Conservation (phyloP, 2,113 vertebrate species). For the Epinephelus fuscoguttatus region DNA sequence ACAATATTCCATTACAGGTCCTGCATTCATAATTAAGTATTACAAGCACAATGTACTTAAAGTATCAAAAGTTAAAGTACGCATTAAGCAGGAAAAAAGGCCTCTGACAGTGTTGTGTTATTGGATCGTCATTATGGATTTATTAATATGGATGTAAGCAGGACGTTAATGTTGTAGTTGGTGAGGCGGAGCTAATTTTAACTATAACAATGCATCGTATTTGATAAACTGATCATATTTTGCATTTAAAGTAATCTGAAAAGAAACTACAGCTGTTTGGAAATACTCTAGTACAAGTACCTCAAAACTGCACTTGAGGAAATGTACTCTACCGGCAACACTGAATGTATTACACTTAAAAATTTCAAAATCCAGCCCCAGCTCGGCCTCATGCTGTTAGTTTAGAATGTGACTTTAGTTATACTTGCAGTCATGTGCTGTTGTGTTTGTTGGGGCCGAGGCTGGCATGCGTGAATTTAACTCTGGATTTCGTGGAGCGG, state of each 20-base stretch:
- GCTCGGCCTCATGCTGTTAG: not conserved
- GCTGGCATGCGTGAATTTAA: conserved; percentile 67
- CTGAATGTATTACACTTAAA: not conserved
- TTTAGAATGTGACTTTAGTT: not conserved
- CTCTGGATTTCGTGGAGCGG: conserved; percentile 47
- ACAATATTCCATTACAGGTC: too few species aligned
- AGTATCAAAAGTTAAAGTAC: too few species aligned
- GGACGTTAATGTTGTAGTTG: too few species aligned
- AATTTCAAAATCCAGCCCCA: not conserved
- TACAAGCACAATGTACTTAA: too few species aligned
- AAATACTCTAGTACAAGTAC: not conserved
- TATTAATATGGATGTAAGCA: too few species aligned
- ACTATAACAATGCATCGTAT: too few species aligned
- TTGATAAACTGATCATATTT: too few species aligned
- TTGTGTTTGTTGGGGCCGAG: conserved; percentile 38
- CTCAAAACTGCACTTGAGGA: not conserved
- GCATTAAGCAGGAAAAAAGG: too few species aligned
- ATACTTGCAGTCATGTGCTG: conserved; percentile 20
- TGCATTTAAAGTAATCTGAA: not conserved
- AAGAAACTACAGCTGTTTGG: not conserved
- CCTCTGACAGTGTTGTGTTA: too few species aligned
- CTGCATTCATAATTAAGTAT: too few species aligned
- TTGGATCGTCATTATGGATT: too few species aligned
- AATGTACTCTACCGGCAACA: not conserved
- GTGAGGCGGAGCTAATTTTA: too few species aligned